Evolutionary conservation across 2,113 vertebrate species (phyloP).

Genomic region (Conger conger): DNA sequence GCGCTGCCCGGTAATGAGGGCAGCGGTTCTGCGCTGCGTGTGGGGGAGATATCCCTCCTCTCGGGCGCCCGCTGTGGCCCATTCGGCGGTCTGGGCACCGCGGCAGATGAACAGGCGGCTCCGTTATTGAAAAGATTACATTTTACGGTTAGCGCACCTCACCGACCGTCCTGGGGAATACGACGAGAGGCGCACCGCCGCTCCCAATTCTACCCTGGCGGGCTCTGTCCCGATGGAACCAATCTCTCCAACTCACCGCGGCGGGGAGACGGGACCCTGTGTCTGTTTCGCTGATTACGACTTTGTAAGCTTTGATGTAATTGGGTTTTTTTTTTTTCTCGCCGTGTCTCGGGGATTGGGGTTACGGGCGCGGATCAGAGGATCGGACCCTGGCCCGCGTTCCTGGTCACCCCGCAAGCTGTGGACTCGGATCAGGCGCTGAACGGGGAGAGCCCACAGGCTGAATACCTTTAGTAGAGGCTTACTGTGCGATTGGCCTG

Average conservation of each 20-base stretch:
- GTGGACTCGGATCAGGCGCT: background rate
- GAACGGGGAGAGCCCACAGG: background rate
- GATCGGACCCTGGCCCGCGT: background rate
- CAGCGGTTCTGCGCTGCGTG: background rate
- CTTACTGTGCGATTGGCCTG: background rate
- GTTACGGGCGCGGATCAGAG: background rate
- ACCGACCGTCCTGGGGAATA: background rate
- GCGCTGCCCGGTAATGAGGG: background rate
- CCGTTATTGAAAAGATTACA: background rate
- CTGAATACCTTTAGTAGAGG: constrained; percentile 16
- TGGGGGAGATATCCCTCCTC: background rate
- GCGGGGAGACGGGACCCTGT: background rate
- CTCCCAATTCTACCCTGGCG: background rate
- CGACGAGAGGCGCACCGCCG: background rate
- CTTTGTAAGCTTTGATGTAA: background rate
- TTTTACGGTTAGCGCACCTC: background rate
- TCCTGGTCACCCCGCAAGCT: background rate
- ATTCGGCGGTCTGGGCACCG: background rate
- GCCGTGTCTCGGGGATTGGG: background rate
- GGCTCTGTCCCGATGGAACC: background rate
- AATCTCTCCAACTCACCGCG: background rate
- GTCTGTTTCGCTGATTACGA: background rate
- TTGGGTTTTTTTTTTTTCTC: background rate
- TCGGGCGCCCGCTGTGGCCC: background rate
- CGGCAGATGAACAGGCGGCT: background rate